These are phyloP conservation scores for Campoplex nolae DNA, from an alignment of 2,888 invertebrate genomes.

Conservation along the genomic window DNA sequence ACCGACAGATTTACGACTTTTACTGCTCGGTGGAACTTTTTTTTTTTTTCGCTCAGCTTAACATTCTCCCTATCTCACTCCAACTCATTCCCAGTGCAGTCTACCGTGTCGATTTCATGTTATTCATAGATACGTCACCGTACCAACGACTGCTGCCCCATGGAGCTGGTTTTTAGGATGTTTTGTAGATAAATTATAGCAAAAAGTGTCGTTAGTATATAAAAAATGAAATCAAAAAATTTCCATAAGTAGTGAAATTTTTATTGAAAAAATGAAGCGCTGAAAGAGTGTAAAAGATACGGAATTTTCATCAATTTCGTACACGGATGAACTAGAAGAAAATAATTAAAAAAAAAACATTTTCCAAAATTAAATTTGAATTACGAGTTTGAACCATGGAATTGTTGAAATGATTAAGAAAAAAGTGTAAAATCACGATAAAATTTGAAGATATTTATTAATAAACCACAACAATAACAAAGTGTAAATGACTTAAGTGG, in stretches of 20 bases:
- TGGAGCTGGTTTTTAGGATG: neutral
- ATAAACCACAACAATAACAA: neutral
- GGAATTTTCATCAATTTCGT: neutral
- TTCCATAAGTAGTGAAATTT: too few species aligned
- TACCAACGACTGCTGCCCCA: neutral
- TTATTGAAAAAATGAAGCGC: neutral
- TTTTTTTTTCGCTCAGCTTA: conserved; percentile 39
- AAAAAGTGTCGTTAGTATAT: neutral
- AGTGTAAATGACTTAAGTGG: neutral
- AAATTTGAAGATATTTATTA: conserved; percentile 2
- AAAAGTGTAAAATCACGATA: neutral
- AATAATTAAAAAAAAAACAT: neutral
- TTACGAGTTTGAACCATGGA: too few species aligned
- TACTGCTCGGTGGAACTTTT: conserved; percentile 35
- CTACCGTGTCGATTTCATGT: conserved; percentile 29
- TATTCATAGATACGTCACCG: conserved; percentile 52
- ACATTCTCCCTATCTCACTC: conserved; percentile 24
- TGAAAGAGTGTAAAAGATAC: neutral
- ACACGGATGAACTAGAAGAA: neutral
- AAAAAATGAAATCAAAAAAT: neutral
- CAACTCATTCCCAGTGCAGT: conserved; percentile 24
- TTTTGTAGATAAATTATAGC: conserved; percentile 2
- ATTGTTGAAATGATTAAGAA: neutral
- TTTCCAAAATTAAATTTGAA: neutral
- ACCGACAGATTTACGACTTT: conserved; percentile 65